These are phyloP conservation scores for Ctenodactylus gundi DNA, from an alignment of 2,113 vertebrate genomes.

Conservation along the genomic window DNA sequence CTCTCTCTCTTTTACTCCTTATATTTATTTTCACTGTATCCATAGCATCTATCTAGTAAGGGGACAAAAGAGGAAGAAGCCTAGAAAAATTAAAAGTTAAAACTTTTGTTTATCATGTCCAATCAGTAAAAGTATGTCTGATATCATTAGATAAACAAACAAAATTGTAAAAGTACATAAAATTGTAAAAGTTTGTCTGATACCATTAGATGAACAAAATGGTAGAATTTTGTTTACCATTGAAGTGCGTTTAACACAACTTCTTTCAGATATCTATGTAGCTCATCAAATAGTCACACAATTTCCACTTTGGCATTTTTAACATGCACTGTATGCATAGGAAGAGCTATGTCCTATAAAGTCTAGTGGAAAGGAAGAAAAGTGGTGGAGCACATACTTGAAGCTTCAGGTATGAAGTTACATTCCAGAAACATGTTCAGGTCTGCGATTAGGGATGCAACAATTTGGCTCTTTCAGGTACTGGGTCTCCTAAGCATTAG, in stretches of 20 bases:
- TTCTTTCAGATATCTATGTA: constrained; percentile 1
- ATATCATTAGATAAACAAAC: constrained; percentile 19
- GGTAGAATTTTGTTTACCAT: neutral
- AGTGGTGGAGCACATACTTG: neutral
- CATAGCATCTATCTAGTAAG: constrained; percentile 1
- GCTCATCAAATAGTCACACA: neutral
- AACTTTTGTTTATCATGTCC: constrained; percentile 15
- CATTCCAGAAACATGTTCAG: neutral
- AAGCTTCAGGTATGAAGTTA: neutral
- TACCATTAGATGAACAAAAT: neutral
- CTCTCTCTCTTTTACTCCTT: neutral
- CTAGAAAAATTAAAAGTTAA: neutral
- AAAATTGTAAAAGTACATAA: neutral
- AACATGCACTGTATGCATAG: neutral
- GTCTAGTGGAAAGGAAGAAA: neutral
- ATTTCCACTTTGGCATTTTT: constrained; percentile 31
- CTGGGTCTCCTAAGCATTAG: neutral
- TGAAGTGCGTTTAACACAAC: neutral
- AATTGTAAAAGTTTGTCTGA: constrained; percentile 4
- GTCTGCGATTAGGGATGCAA: neutral
- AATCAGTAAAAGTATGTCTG: neutral
- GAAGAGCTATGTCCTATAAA: neutral
- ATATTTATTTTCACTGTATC: constrained; percentile 8
- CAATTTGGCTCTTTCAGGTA: neutral
- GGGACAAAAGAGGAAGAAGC: neutral